Conservation (phyloP, 2,888 invertebrate genomes). For the Dolomedes plantarius region DNA sequence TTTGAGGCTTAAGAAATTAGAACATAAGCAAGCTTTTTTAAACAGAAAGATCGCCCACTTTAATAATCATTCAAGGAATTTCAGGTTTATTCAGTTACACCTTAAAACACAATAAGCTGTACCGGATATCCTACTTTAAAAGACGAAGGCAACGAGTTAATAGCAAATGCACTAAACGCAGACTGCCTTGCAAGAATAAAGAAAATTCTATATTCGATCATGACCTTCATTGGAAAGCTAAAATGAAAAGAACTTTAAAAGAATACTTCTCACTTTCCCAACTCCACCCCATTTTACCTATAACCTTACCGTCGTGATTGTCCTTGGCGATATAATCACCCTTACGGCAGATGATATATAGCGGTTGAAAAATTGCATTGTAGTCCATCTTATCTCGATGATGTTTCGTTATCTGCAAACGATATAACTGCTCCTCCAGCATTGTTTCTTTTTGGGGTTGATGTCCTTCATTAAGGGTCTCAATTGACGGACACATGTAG, state of each 20-base stretch:
- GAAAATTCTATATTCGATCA: background rate
- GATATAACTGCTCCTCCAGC: background rate
- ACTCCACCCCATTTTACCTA: slow-evolving; percentile 1
- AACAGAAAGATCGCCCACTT: too few species aligned
- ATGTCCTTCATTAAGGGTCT: slow-evolving; percentile 6
- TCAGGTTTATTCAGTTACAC: too few species aligned
- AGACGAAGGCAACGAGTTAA: too few species aligned
- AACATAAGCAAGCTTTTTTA: too few species aligned
- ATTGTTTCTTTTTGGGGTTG: background rate
- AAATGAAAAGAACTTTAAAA: background rate
- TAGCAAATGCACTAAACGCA: too few species aligned
- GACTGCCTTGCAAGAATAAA: too few species aligned
- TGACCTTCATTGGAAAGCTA: background rate
- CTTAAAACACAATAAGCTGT: too few species aligned
- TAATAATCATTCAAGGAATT: too few species aligned
- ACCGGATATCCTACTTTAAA: too few species aligned
- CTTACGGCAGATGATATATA: background rate
- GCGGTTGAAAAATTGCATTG: background rate
- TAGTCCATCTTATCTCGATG: background rate
- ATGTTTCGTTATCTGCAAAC: background rate
- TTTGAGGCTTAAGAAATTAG: too few species aligned
- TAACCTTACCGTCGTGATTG: background rate
- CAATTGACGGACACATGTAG: background rate
- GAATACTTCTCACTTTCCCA: background rate
- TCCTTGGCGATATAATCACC: background rate